A percentile compares a stretch with the other conserved stretches of the same genome.
Conservation (phyloP, 2,888 invertebrate genomes). For the Slavum lentiscoides region DNA sequence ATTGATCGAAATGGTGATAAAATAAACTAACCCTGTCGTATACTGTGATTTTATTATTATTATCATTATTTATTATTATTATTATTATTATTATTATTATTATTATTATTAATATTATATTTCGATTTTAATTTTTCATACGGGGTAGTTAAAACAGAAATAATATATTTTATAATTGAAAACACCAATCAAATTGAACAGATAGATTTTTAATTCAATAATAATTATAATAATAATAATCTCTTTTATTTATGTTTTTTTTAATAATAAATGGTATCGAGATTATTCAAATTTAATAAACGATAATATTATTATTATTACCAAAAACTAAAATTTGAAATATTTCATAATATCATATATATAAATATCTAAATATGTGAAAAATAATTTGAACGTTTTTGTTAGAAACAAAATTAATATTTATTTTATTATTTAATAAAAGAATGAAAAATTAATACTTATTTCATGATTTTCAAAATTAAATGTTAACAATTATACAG, state of each 20-base stretch:
- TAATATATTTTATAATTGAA: slow-evolving; percentile 30
- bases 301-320: not conserved
- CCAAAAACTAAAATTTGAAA: too few species aligned
- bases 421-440: not conserved
- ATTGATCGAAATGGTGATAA: slow-evolving; percentile 17
- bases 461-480: slow-evolving; percentile 37
- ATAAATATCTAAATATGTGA: too few species aligned
- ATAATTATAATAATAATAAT: not conserved
- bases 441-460: not conserved
- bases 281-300: slow-evolving; percentile 3
- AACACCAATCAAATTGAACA: slow-evolving; percentile 23
- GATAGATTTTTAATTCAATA: not conserved
- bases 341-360: too few species aligned
- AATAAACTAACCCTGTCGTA: slow-evolving; percentile 41
- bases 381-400: not conserved
- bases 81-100: not conserved
- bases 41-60: slow-evolving; percentile 36
- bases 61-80: not conserved
- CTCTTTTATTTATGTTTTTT: not conserved
- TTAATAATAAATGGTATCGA: not conserved
- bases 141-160: not conserved
- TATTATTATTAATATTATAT: not conserved
- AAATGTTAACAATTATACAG: slow-evolving; percentile 2
- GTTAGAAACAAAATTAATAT: not conserved
- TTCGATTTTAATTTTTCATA: not conserved